phyloP scores from a whole-genome alignment of 1,140 invertebrate species.

The Aphidius ervi region DNA sequence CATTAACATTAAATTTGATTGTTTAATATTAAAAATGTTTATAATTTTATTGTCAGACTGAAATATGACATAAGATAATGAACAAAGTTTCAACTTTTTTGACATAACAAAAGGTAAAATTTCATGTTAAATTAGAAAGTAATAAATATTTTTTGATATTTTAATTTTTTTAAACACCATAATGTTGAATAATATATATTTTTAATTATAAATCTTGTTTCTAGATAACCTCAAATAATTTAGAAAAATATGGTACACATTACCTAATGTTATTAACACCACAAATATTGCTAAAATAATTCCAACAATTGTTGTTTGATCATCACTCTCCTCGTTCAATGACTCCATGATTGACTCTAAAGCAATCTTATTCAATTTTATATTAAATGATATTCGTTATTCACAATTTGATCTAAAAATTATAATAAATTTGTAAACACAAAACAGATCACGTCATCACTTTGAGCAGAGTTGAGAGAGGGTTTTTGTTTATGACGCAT shows the following conservation, averaged over 20 bases:
- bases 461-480: no score
- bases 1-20: conserved; percentile 12
- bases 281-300: conserved; percentile 52
- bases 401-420: no score
- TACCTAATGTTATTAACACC: conserved; percentile 57
- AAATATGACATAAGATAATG: conserved; percentile 9
- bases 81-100: conserved; percentile 8
- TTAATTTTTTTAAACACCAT: not conserved
- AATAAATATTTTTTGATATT: not conserved
- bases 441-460: no score
- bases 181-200: not conserved
- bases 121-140: not conserved
- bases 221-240: conserved; percentile 39
- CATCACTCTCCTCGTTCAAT: conserved; percentile 34
- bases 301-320: conserved; percentile 43
- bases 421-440: no score
- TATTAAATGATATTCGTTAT: no score
- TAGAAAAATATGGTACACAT: conserved; percentile 36
- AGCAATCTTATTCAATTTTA: no score
- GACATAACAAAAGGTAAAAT: not conserved
- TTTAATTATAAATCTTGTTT: conserved; percentile 26
- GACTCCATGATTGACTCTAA: conserved; percentile 11
- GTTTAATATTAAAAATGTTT: conserved; percentile 3
- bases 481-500: no score
- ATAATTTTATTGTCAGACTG: conserved; percentile 1